Evolutionary conservation across 1,140 invertebrate species (phyloP).

Genomic region (Octopus sinensis): DNA sequence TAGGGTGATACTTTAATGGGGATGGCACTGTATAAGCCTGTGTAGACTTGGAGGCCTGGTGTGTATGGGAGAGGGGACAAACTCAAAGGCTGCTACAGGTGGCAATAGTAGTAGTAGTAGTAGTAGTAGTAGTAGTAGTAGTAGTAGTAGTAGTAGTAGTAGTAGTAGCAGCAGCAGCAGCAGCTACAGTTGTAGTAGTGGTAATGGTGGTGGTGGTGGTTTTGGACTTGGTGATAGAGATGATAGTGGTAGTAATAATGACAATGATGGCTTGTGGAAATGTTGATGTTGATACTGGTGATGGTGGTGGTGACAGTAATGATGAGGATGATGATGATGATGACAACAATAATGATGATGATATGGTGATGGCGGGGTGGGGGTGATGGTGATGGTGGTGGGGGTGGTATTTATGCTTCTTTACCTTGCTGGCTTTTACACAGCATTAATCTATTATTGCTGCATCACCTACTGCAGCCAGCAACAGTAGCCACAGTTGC

Average conservation of each 20-base stretch:
- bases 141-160: neutral
- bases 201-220: too few species aligned
- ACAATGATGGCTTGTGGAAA: constrained; percentile 15
- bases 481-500: neutral
- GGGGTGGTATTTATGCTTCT: too few species aligned
- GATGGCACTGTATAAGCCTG: too few species aligned
- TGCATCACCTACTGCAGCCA: neutral
- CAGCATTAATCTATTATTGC: neutral
- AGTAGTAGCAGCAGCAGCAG: neutral
- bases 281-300: neutral
- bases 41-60: too few species aligned
- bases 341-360: neutral
- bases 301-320: constrained; percentile 1
- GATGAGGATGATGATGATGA: constrained; percentile 19
- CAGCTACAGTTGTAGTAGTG: too few species aligned
- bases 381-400: constrained; percentile 5
- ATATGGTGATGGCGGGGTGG: neutral
- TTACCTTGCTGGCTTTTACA: neutral
- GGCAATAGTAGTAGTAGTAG: too few species aligned
- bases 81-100: too few species aligned
- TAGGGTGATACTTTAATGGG: too few species aligned
- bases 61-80: too few species aligned
- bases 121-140: constrained; percentile 1
- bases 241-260: constrained; percentile 7
- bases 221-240: neutral